Percentiles rank a stretch among this genome's conserved stretches.
phyloP scores from a whole-genome alignment of 2,113 vertebrate genomes.

The Gila orcuttii region DNA sequence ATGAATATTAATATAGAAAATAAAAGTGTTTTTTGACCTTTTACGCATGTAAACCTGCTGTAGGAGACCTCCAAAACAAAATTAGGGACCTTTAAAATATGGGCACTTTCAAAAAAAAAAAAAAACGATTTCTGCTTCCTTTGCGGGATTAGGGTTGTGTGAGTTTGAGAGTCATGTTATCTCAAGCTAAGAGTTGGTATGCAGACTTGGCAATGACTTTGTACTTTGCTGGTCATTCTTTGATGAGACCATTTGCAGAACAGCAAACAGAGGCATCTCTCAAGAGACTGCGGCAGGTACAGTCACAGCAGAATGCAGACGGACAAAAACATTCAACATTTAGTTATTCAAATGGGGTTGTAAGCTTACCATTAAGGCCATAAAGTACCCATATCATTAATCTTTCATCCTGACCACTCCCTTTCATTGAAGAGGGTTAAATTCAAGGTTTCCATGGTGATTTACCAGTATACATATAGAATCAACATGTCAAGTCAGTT shows the following conservation, averaged over 20 bases:
- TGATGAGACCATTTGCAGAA: slow-evolving; percentile 37
- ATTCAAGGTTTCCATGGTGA: slow-evolving; percentile 25
- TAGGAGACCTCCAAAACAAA: no score
- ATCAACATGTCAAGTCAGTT: background rate
- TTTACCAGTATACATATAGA: background rate
- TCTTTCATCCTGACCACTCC: background rate
- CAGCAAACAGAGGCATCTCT: slow-evolving; percentile 30
- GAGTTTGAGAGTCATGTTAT: slow-evolving; percentile 30
- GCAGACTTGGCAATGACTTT: slow-evolving; percentile 38
- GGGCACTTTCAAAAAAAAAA: background rate
- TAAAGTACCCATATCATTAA: background rate
- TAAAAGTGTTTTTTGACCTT: no score
- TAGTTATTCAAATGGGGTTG: background rate
- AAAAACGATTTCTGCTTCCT: slow-evolving; percentile 21
- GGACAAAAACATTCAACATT: background rate
- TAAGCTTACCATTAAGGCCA: background rate
- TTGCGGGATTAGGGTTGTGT: background rate
- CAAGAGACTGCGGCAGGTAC: slow-evolving; percentile 41
- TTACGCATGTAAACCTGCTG: no score
- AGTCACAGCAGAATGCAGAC: background rate
- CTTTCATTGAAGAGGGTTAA: background rate
- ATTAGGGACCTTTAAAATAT: no score
- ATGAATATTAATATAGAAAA: no score
- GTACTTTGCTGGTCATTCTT: slow-evolving; percentile 36
- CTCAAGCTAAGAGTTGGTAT: slow-evolving; percentile 16